Conservation (phyloP, 2,888 invertebrate species). For the Zele albiditarsus region DNA sequence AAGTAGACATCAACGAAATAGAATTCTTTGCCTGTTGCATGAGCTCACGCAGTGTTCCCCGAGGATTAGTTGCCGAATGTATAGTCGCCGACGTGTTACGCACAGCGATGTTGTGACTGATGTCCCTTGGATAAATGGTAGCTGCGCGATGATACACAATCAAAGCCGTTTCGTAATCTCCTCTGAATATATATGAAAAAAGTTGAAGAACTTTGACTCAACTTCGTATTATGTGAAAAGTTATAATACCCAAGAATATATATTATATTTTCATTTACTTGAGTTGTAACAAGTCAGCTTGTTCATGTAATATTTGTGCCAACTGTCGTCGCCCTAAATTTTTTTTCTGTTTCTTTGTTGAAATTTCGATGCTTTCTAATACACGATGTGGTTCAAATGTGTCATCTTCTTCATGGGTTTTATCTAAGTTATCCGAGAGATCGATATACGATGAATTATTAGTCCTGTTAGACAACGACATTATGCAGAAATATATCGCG, state of each 20-base stretch:
- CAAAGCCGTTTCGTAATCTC: conserved; percentile 66
- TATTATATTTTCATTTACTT: conserved; percentile 46
- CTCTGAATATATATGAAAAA: conserved; percentile 50
- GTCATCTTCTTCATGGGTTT: background rate
- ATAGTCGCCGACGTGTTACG: conserved; percentile 58
- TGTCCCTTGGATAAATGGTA: conserved; percentile 58
- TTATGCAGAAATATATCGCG: background rate
- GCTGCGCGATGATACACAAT: conserved; percentile 66
- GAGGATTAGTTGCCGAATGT: conserved; percentile 58
- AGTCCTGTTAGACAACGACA: background rate
- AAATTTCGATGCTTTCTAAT: conserved; percentile 1
- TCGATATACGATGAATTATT: background rate
- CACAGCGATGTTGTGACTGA: conserved; percentile 58
- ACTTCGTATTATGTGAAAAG: conserved; percentile 1
- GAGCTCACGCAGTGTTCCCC: conserved; percentile 48
- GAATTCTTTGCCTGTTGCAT: conserved; percentile 44
- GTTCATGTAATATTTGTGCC: conserved; percentile 60
- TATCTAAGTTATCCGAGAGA: background rate
- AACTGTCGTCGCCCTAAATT: conserved; percentile 48
- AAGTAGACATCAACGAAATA: conserved; percentile 47
- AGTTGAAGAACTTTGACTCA: background rate
- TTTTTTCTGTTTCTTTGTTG: conserved; percentile 2
- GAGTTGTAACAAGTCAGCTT: conserved; percentile 62
- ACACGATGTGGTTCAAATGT: background rate
- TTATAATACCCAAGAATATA: background rate